Percentiles rank a stretch among this genome's conserved stretches.
These are phyloP conservation scores for Gastrophryne carolinensis DNA, from an alignment of 2,797 vertebrate species.

Conservation along the genomic window DNA sequence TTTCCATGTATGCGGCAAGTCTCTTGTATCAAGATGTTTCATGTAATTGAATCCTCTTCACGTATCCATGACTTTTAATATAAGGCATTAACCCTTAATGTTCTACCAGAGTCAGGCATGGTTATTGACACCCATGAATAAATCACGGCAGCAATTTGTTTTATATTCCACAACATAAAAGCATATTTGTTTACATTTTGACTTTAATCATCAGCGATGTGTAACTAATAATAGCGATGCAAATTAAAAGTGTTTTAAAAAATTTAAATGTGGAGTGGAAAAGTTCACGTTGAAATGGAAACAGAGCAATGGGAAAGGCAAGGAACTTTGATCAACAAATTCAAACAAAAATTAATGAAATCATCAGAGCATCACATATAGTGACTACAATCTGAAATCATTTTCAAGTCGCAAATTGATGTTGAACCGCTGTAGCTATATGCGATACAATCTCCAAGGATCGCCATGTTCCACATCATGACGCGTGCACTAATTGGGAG, in stretches of 20 bases:
- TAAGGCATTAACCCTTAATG: not conserved
- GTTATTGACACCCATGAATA: not conserved
- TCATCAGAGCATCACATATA: not conserved
- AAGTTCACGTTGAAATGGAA: not conserved
- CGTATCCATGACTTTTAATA: constrained; percentile 1
- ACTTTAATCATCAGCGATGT: not conserved
- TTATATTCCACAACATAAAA: not conserved
- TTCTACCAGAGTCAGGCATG: not conserved
- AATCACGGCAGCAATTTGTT: not conserved
- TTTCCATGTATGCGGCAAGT: not conserved
- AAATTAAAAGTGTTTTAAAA: not conserved
- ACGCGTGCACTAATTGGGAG: too few species aligned
- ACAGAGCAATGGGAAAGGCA: not conserved
- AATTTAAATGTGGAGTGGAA: not conserved
- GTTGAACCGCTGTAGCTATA: too few species aligned
- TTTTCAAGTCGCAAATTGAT: not conserved
- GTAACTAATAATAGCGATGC: not conserved
- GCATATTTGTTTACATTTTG: not conserved
- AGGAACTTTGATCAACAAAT: not conserved
- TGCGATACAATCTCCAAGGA: too few species aligned
- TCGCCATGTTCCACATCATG: too few species aligned
- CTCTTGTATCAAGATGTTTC: not conserved
- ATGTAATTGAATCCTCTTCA: not conserved
- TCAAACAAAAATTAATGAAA: not conserved
- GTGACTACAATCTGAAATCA: not conserved